Base-by-base conservation (phyloP, 1,140 invertebrate species). In the Pseudomyrmex concolor region DNA sequence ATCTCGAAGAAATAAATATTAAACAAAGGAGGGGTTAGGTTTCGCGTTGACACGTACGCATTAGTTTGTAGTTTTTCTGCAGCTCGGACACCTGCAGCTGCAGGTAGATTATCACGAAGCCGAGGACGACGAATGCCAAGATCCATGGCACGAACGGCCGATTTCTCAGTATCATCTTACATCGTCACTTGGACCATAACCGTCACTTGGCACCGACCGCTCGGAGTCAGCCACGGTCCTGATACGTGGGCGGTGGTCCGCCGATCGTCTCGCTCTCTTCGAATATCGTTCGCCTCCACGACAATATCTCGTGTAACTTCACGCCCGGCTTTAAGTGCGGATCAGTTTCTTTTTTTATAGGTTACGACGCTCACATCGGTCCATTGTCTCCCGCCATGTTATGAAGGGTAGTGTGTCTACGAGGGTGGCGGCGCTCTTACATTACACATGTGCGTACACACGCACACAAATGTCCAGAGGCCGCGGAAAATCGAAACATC, bases 111-210 rank as follows among this genome's bases (percentile, higher is more conserved):
- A 90, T 80, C 66, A 91, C 80, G 13, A 93, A 3, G 62, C 89
- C 50, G 7, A 93, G 86, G 60, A 93, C 67, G 73, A 93, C 73
- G 55, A 90, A 34, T 7, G 34, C 73, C 8, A 91, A 64, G 13
- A 93, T 64, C 93, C 93, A 94, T 91, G 94, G 93, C 25, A 43
- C 13, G 3, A 91, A 77, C 13, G 91, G 78, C 84, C 90, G 89
- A 89, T 83, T 93, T 84, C 93, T 92, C 50, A 92, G 67, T 91
- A 93, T 90, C 93, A 94, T 94, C 89, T 78, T 84, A 81, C n/a
- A 19, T 13, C 19, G 63, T 12, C 25, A 17, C 50, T 17, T 59
- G 55, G 54, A 70, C 7, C 83, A 84, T 84, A 83, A 57, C 81
- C 55, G n/a, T 82, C 45, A 45, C 48, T 8, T 13, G 25, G 25